Conservation (phyloP, 2,888 invertebrate genomes). For the Anaspis maculata region DNA sequence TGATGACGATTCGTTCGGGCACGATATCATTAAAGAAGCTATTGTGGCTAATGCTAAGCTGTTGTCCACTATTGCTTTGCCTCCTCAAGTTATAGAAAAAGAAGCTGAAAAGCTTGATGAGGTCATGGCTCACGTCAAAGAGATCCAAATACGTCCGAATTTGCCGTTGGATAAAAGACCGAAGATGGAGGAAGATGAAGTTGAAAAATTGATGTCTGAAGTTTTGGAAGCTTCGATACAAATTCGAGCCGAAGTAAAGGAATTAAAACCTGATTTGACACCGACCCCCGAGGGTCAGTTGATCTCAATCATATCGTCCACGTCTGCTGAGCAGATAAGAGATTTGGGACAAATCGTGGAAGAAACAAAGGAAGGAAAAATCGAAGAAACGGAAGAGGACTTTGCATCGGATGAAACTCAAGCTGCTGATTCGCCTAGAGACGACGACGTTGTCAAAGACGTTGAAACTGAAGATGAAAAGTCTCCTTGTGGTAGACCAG, state of each 20-base stretch:
- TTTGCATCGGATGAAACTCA: no score
- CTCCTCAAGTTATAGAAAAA: slow-evolving; percentile 18
- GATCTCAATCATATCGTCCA: slow-evolving; percentile 30
- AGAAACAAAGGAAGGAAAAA: slow-evolving; percentile 10
- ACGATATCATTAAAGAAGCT: slow-evolving; percentile 30
- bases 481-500: no score
- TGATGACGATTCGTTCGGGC: slow-evolving; percentile 10
- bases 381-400: no score
- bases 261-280: slow-evolving; percentile 46
- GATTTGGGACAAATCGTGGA: slow-evolving; percentile 24
- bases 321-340: slow-evolving; percentile 23
- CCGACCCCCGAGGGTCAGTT: slow-evolving; percentile 45
- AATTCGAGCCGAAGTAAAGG: slow-evolving; percentile 44
- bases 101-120: slow-evolving; percentile 16
- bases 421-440: no score
- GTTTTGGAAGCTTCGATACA: slow-evolving; percentile 44
- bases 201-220: slow-evolving; percentile 42
- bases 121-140: slow-evolving; percentile 8
- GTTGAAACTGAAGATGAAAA: no score
- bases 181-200: slow-evolving; percentile 24
- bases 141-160: not conserved
- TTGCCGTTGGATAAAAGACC: slow-evolving; percentile 7
- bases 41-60: slow-evolving; percentile 27
- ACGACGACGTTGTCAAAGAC: no score
- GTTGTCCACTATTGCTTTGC: slow-evolving; percentile 26